Conservation (phyloP, 2,113 vertebrate species). For the Tetrax tetrax region DNA sequence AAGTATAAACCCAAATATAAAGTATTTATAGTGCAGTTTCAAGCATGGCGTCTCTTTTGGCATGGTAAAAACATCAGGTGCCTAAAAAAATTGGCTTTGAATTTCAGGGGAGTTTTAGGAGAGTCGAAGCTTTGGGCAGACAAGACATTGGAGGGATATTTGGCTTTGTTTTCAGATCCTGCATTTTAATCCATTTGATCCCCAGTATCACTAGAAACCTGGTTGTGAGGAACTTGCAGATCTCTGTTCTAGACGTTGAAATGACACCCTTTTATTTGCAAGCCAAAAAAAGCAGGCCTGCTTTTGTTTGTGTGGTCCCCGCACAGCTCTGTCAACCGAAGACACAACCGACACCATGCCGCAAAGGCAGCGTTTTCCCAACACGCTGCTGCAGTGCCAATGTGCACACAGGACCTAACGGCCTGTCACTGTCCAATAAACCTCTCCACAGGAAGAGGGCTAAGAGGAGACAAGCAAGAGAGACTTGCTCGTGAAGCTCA, state of each 20-base stretch:
- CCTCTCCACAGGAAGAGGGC: neutral
- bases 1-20: neutral
- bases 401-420: neutral
- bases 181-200: neutral
- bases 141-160: neutral
- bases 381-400: neutral
- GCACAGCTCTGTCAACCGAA: neutral
- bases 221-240: neutral
- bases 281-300: neutral
- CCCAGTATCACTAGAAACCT: neutral
- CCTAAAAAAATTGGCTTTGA: neutral
- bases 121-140: neutral
- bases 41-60: neutral
- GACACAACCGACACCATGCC: rapidly evolving
- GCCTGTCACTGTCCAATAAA: neutral
- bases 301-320: neutral
- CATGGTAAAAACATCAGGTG: neutral
- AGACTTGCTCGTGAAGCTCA: neutral
- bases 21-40: neutral
- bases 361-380: neutral
- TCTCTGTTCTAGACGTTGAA: neutral
- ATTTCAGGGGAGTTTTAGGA: neutral
- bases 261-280: neutral
- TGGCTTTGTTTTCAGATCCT: neutral
- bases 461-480: neutral